These are phyloP conservation scores for Trematocara variabile DNA, from an alignment of 2,113 vertebrate species.

Conservation along the genomic window DNA sequence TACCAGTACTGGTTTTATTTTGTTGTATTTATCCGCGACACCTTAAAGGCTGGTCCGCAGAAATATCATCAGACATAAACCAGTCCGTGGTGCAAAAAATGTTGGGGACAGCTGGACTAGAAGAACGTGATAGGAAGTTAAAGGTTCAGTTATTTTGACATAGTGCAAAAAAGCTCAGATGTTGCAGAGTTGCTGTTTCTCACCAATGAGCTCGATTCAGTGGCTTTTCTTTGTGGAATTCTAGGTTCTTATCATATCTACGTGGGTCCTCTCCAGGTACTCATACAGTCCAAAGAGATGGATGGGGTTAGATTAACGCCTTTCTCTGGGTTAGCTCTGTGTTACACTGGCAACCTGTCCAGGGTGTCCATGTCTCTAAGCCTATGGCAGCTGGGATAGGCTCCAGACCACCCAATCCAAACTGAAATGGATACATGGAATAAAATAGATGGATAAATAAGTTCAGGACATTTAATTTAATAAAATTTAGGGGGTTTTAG, in stretches of 20 bases:
- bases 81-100: rapidly evolving
- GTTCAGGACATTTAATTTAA: background rate
- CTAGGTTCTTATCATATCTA: background rate
- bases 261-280: background rate
- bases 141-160: background rate
- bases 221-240: background rate
- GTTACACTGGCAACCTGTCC: background rate
- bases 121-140: rapidly evolving
- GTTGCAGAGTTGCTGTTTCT: rapidly evolving
- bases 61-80: background rate
- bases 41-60: background rate
- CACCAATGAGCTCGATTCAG: background rate
- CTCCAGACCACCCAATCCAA: background rate
- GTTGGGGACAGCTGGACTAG: background rate
- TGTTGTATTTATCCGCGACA: background rate
- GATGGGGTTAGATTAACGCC: background rate
- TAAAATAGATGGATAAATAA: background rate
- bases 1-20: background rate
- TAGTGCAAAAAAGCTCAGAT: background rate
- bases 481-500: rapidly evolving
- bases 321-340: background rate
- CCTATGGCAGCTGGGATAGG: background rate
- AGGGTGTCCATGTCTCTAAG: background rate
- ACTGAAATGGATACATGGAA: background rate
- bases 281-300: background rate